These are phyloP conservation scores for Syrmaticus mikado DNA, from an alignment of 2,113 vertebrate genomes.

Conservation along the genomic window DNA sequence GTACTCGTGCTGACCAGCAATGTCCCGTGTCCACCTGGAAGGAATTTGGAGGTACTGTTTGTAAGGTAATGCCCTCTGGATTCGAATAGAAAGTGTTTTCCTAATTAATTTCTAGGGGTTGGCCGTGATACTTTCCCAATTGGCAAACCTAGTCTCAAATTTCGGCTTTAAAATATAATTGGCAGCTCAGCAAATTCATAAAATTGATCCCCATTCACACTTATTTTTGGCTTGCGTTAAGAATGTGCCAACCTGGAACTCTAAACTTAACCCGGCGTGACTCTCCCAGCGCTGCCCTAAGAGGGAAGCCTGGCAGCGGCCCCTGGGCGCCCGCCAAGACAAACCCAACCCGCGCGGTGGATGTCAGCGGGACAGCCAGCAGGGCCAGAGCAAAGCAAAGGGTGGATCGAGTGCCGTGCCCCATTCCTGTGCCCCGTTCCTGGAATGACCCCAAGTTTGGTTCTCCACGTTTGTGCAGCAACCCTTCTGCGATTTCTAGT, in stretches of 20 bases:
- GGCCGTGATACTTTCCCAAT: not conserved
- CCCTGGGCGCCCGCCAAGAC: conserved; percentile 28
- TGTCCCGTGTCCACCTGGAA: not conserved
- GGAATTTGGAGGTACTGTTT: not conserved
- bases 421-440: not conserved
- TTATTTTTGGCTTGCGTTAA: conserved; percentile 66
- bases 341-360: not conserved
- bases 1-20: not conserved
- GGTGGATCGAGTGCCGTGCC: not conserved
- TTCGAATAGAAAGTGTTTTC: not conserved
- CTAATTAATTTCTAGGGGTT: conserved; percentile 41
- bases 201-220: conserved; percentile 67
- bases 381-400: not conserved
- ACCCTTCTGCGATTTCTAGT: not conserved
- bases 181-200: conserved; percentile 73
- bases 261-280: conserved; percentile 64
- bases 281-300: conserved; percentile 47
- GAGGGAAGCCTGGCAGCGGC: conserved; percentile 50
- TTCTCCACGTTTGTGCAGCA: not conserved
- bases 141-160: conserved; percentile 45
- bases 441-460: accelerated
- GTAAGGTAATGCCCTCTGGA: not conserved
- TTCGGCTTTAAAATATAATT: conserved; percentile 71
- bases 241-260: conserved; percentile 69
- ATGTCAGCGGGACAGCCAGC: not conserved